A percentile compares a stretch with the other conserved stretches of the same genome.
These are phyloP conservation scores for Anoplopoma fimbria DNA, from an alignment of 2,113 vertebrate genomes.

Conservation along the genomic window DNA sequence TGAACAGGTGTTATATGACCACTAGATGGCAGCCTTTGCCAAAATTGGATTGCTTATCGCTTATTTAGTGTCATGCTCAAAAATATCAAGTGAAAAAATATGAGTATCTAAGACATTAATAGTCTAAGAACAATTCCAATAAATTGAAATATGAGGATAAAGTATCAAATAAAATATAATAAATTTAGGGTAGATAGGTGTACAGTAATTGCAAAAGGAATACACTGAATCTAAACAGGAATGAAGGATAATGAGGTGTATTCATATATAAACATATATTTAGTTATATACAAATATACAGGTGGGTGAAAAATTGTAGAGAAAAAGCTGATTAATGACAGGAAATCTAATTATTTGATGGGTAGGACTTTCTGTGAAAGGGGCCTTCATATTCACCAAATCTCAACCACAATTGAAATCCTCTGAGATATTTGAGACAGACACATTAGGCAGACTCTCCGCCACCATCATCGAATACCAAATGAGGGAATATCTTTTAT, in stretches of 20 bases:
- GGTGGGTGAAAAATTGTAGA: neutral
- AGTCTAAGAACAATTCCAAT: too few species aligned
- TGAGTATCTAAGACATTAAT: too few species aligned
- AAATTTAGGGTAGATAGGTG: neutral
- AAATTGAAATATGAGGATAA: neutral
- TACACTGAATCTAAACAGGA: neutral
- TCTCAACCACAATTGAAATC: neutral
- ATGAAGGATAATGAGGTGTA: too few species aligned
- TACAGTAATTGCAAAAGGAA: neutral
- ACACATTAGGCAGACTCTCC: neutral
- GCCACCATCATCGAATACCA: neutral
- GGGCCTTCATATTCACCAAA: neutral
- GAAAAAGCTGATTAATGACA: neutral
- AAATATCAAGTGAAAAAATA: too few species aligned
- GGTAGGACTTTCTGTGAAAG: neutral
- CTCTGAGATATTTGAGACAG: neutral
- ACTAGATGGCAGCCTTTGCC: constrained; percentile 62
- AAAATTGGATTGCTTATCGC: neutral
- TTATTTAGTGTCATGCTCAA: neutral
- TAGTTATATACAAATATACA: too few species aligned
- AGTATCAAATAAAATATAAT: neutral
- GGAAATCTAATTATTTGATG: neutral
- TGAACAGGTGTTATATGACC: constrained; percentile 8
- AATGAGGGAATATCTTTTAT: neutral
- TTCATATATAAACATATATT: too few species aligned